These are phyloP conservation scores for Agriopis marginaria DNA, from an alignment of 2,888 invertebrate genomes.

Conservation along the genomic window DNA sequence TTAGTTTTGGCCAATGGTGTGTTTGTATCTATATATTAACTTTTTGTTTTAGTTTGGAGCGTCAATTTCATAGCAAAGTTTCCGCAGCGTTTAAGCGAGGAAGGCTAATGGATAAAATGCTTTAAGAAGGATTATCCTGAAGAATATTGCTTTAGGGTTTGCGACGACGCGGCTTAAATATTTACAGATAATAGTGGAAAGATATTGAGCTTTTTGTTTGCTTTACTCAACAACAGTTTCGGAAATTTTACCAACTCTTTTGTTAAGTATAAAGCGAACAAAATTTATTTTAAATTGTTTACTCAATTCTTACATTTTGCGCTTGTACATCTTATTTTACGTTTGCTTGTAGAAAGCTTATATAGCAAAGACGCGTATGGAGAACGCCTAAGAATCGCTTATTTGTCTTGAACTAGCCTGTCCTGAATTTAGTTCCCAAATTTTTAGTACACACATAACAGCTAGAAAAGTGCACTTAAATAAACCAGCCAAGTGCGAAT, in stretches of 20 bases:
- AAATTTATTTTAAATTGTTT: neutral
- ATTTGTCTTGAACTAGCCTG: no score
- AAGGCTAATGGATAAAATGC: conserved; percentile 45
- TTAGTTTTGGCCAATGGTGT: no score
- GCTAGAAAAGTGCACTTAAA: no score
- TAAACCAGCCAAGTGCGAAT: no score
- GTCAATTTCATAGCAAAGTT: conserved; percentile 13
- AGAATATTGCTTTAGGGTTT: conserved; percentile 38
- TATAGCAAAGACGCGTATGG: no score
- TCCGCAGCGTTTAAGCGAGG: conserved; percentile 17
- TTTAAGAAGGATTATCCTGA: conserved; percentile 39
- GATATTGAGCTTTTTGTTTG: conserved; percentile 15
- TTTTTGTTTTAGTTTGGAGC: neutral
- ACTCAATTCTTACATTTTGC: neutral
- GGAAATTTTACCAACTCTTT: neutral
- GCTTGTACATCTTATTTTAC: no score
- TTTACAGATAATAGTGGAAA: conserved; percentile 29
- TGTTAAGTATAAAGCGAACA: no score
- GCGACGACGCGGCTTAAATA: conserved; percentile 27
- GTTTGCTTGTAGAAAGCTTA: no score
- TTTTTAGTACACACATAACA: no score
- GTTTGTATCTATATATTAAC: no score
- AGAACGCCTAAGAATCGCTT: no score
- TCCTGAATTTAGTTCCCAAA: no score
- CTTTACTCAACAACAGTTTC: neutral